Conservation (phyloP, 2,113 vertebrate species). For the Anarhynchus alexandrinus region DNA sequence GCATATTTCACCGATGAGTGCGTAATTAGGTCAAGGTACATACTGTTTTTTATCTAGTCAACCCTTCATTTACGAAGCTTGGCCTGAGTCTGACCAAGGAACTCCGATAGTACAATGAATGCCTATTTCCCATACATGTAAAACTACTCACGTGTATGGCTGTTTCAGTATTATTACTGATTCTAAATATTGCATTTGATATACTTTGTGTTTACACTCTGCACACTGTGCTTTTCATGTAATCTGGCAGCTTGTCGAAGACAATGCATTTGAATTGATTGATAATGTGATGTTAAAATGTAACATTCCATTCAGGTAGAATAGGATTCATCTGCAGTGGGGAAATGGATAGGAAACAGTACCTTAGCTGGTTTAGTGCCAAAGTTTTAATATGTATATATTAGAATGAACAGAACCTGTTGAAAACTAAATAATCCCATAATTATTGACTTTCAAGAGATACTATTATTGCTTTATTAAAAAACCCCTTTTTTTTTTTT, state of each 20-base stretch:
- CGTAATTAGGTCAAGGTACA: not conserved
- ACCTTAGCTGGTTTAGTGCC: not conserved
- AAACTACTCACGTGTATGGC: fast-evolving
- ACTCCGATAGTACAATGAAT: not conserved
- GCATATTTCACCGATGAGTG: not conserved
- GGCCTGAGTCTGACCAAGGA: not conserved
- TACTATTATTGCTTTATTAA: not conserved
- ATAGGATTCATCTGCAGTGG: not conserved
- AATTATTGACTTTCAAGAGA: not conserved
- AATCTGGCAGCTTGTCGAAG: not conserved
- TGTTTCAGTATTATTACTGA: not conserved
- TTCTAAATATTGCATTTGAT: not conserved
- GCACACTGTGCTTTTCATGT: not conserved
- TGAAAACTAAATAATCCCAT: not conserved
- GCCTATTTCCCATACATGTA: fast-evolving
- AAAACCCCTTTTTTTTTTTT: not conserved
- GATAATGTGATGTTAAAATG: not conserved
- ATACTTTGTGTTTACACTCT: not conserved
- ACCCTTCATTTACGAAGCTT: not conserved
- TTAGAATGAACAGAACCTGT: not conserved
- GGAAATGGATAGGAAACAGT: not conserved
- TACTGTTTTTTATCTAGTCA: not conserved
- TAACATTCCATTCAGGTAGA: not conserved
- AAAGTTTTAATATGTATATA: not conserved
- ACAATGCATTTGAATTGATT: not conserved